A percentile compares a stretch with the other conserved stretches of the same genome.
phyloP scores from a whole-genome alignment of 2,888 invertebrate genomes.

The Pheosia tremula region DNA sequence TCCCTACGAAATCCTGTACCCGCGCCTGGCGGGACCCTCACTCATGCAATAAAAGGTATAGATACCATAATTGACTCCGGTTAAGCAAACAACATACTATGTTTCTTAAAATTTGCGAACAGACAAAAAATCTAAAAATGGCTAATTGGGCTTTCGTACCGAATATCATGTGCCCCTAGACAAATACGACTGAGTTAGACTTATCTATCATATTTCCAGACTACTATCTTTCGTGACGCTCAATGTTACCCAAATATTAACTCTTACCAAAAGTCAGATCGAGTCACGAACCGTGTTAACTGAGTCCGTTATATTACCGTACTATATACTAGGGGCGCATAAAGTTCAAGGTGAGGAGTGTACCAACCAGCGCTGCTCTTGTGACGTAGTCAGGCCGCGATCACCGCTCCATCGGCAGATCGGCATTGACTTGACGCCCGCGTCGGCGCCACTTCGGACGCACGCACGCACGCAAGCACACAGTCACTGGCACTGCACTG shows the following conservation, averaged over 20 bases:
- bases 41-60: too few relatives aligned
- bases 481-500: constrained; percentile 46
- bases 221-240: neutral
- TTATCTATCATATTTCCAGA: too few relatives aligned
- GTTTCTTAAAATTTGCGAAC: too few relatives aligned
- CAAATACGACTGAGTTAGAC: too few relatives aligned
- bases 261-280: neutral
- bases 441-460: constrained; percentile 73
- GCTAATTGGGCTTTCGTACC: too few relatives aligned
- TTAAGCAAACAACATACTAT: too few relatives aligned
- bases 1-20: too few relatives aligned
- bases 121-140: too few relatives aligned
- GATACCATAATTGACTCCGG: too few relatives aligned
- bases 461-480: constrained; percentile 47
- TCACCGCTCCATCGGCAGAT: constrained; percentile 83
- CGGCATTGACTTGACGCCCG: constrained; percentile 75
- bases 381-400: constrained; percentile 76
- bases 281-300: neutral
- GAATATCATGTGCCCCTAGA: too few relatives aligned
- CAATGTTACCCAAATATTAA: neutral
- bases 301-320: neutral
- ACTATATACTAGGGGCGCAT: neutral
- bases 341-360: constrained; percentile 9
- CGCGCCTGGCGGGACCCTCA: too few relatives aligned
- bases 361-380: constrained; percentile 62